phyloP scores from a whole-genome alignment of 2,113 vertebrate genomes.

The Tursiops truncatus region DNA sequence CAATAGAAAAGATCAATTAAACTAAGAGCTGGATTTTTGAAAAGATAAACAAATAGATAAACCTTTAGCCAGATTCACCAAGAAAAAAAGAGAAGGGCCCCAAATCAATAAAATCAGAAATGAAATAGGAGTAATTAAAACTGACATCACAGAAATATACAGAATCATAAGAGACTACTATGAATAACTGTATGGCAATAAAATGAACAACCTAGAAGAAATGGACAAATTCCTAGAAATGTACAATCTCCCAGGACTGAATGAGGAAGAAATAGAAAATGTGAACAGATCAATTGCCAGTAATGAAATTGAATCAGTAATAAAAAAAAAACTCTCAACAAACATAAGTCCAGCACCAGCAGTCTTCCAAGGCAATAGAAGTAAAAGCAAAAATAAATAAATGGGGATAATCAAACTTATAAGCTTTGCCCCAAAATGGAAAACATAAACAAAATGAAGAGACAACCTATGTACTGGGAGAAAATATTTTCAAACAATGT shows the following conservation, averaged over 20 bases:
- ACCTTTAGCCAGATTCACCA: background rate
- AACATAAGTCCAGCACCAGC: background rate
- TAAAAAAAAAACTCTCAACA: background rate
- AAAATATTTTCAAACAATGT: background rate
- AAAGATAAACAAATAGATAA: background rate
- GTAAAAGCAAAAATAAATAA: background rate
- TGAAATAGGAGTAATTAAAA: background rate
- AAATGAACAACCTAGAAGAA: background rate
- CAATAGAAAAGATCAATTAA: background rate
- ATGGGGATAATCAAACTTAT: background rate
- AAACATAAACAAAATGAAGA: background rate
- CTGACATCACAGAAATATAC: background rate
- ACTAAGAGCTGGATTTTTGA: background rate
- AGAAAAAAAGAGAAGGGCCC: background rate
- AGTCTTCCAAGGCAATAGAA: background rate
- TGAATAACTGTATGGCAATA: background rate
- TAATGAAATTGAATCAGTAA: background rate
- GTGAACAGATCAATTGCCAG: background rate
- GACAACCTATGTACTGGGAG: background rate
- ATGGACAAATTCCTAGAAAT: background rate
- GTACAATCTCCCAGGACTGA: background rate
- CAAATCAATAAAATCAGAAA: too few species aligned
- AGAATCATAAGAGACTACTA: background rate
- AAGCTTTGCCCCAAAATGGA: background rate
- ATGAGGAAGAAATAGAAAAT: background rate